These are phyloP conservation scores for Drosophila yooni DNA, from an alignment of 2,888 invertebrate genomes.

Conservation along the genomic window DNA sequence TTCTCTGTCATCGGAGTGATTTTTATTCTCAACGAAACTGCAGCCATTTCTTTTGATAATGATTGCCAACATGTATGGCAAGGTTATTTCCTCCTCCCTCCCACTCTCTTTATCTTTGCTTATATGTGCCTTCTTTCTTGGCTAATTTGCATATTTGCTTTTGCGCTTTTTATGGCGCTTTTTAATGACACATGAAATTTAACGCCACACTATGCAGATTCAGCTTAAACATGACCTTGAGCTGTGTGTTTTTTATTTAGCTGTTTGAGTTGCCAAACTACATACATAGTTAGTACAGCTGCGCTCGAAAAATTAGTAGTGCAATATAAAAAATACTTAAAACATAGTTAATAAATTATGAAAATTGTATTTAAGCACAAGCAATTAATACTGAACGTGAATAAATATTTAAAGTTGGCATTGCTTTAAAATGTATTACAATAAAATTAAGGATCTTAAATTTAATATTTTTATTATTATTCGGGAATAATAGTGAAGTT, in stretches of 20 bases:
- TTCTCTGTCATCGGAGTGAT: constrained; percentile 58
- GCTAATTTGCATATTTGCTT: constrained; percentile 47
- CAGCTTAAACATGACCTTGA: constrained; percentile 52
- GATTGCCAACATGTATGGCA: constrained; percentile 45
- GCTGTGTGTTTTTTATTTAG: constrained; percentile 22
- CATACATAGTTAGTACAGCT: background rate
- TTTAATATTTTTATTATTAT: background rate
- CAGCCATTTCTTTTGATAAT: constrained; percentile 54
- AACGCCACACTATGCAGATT: constrained; percentile 39
- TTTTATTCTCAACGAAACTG: constrained; percentile 51
- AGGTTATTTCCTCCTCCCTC: constrained; percentile 2
- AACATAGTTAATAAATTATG: rapidly evolving
- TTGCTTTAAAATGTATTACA: background rate
- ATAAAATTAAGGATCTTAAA: background rate
- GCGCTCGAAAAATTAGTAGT: background rate
- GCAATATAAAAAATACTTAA: background rate
- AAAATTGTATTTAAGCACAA: background rate
- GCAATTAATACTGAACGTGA: background rate
- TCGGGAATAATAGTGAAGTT: background rate
- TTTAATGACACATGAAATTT: constrained; percentile 71
- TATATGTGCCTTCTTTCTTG: constrained; percentile 2
- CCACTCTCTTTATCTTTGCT: background rate
- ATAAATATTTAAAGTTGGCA: background rate
- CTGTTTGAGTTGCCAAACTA: constrained; percentile 1
- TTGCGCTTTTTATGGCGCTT: constrained; percentile 49